These are phyloP conservation scores for Drosophila borborema DNA, from an alignment of 2,888 invertebrate genomes.

Conservation along the genomic window DNA sequence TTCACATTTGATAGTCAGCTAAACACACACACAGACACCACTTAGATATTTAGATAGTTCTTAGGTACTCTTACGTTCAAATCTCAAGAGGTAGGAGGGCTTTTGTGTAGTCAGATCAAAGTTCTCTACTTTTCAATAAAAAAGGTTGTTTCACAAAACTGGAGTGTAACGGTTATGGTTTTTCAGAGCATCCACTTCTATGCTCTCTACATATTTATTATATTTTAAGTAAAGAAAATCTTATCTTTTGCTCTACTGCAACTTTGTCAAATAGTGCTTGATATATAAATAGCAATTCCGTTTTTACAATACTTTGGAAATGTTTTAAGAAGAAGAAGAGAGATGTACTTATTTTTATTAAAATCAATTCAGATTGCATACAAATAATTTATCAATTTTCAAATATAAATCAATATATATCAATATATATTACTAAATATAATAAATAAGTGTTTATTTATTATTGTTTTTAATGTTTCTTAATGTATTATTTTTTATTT, in stretches of 20 bases:
- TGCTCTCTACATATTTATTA: background rate
- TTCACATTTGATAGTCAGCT: slow-evolving; percentile 18
- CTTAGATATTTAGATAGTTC: slow-evolving; percentile 11
- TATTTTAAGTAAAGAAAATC: background rate
- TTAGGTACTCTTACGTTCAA: background rate
- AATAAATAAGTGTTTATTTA: too few relatives aligned
- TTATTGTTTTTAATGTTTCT: too few relatives aligned
- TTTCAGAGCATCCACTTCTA: background rate
- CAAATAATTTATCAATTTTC: too few relatives aligned
- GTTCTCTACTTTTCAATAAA: background rate
- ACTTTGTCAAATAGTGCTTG: background rate
- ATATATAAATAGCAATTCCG: background rate
- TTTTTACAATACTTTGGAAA: too few relatives aligned
- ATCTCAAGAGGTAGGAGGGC: background rate
- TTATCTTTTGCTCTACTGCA: background rate
- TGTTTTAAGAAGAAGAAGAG: too few relatives aligned
- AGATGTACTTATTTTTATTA: too few relatives aligned
- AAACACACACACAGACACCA: slow-evolving; percentile 4
- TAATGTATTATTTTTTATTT: too few relatives aligned
- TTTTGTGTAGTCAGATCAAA: background rate
- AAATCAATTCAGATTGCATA: too few relatives aligned
- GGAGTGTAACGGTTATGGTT: too few relatives aligned
- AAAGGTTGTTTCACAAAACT: background rate
- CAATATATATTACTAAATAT: too few relatives aligned
- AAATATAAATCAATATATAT: too few relatives aligned